phyloP scores from a whole-genome alignment of 2,888 invertebrate species.

The Laothoe populi region DNA sequence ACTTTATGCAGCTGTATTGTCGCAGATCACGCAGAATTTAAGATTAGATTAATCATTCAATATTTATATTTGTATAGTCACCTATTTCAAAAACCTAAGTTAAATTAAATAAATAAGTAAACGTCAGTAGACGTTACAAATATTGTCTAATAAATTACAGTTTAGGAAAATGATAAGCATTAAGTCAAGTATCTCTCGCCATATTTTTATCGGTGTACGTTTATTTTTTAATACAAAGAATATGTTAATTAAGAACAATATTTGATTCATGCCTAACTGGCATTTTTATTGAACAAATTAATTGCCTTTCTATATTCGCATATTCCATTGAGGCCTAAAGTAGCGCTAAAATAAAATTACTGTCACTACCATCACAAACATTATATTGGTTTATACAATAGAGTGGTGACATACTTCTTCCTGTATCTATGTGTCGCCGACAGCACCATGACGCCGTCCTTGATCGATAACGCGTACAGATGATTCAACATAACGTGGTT shows the following conservation, averaged over 20 bases:
- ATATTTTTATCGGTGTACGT: too few species aligned
- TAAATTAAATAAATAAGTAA: too few species aligned
- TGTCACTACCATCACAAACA: constrained; percentile 23
- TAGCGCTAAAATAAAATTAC: constrained; percentile 19
- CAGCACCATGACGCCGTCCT: constrained; percentile 99
- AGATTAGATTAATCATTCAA: too few species aligned
- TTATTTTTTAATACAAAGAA: too few species aligned
- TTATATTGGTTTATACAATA: constrained; percentile 99
- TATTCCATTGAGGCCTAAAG: constrained; percentile 24
- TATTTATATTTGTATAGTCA: too few species aligned
- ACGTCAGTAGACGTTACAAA: too few species aligned
- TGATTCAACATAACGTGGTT: constrained; percentile 99
- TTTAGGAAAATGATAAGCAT: too few species aligned
- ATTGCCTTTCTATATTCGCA: constrained; percentile 12
- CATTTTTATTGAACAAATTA: neutral
- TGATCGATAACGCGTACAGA: constrained; percentile 99
- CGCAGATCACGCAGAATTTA: too few species aligned
- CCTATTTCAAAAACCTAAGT: too few species aligned
- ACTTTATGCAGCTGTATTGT: too few species aligned
- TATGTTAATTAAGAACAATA: neutral
- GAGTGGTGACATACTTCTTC: constrained; percentile 99
- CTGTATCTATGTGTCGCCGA: constrained; percentile 99
- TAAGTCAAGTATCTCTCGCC: too few species aligned
- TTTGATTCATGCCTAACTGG: neutral
- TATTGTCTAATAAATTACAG: too few species aligned